Base-by-base conservation (phyloP, 2,113 vertebrate species). In the Telmatochromis sp. region DNA sequence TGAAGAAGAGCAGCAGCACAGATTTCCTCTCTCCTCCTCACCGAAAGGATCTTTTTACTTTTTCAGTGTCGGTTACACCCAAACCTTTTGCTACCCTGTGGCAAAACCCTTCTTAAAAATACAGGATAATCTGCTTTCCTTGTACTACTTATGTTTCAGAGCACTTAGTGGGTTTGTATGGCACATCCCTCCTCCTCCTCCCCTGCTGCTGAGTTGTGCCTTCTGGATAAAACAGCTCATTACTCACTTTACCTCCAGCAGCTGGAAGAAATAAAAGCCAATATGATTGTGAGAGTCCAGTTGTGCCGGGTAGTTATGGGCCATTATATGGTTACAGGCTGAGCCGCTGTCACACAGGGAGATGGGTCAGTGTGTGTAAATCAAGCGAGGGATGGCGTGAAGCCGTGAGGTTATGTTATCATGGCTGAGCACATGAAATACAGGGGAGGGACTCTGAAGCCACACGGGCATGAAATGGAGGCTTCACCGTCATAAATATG, bases 181-280 rank as follows among this genome's bases (percentile, higher is more conserved):
- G 63, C 63, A 35, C 71, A 12, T 31, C 42, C 42, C 71, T 78
- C 42, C 71, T 75, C 21, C 68, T 73, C 35, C 83, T 57, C 80
- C 83, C 10, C 71, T 19, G 51, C 86, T 57, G 75, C 83, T 21
- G 23, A 82, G 37, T 12, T 82, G 79, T 83, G 65, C 88, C 68
- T 71, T 87, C 85, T 50, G 81, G 90, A 90, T 92, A 80, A 92
- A 95, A 90, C 87, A 85, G 50, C 90, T 94, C 93, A 93, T 93
- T 82, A 82, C 89, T 89, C 87, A 80, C 75, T 84, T 86, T 86
- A 88, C 84, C 78, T 87, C 79, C 89, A 92, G 90, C 92, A 91
- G 92, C 94, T 91, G 88, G 82, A 91, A 40, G 89, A 83, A 86
- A 83, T 93, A 89, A 86, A 89, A 85, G 82, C 83, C 58, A 13